Base-by-base conservation (phyloP, 2,797 vertebrate genomes). In the Momotus momota region DNA sequence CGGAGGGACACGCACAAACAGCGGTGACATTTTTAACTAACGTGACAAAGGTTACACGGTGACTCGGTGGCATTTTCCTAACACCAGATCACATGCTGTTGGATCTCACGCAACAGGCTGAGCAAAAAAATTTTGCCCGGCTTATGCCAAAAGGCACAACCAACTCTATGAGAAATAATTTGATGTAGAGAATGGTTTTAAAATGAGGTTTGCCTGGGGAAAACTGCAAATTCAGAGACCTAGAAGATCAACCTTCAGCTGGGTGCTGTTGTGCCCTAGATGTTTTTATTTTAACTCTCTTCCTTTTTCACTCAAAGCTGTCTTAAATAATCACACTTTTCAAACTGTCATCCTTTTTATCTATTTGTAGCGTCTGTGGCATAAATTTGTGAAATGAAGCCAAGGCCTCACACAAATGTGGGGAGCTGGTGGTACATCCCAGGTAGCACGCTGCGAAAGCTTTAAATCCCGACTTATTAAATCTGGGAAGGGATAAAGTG, bases 391-490 rank as follows among this genome's bases (percentile, higher is more conserved):
- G 33, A 64, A 71, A 25, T 22, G 40, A 29, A 33, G 29, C 9
- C 13, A 51, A 17, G 33, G 48, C 27, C 48, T 49, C 25, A 46
- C 41, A 14, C n/a, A 10, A 9, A 25, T 0, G 8, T 12, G 16
- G 38, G 48, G 51, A 54, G 16, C 3, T 20, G 29, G 29, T 0
- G 2, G 13, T 10, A 21, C 0, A 0, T 14, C 35, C 23, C 22
- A 38, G 41, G 75, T 57, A 66, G 29, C 9, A 18, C 11, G 0
- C 25, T 6, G 2, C 14, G 22, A 80, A 71, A 67, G 6, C 38
- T 78, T 73, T 82, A 85, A 87, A 71, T 27, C 72, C 33, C 38
- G 6, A 3, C 8, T 38, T 57, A n/a, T 23, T 46, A 57, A 8
- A 18, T n/a, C 64, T 52, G 33, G 48, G 77, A 74, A 66, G 90